A percentile compares a stretch with the other conserved stretches of the same genome.
Evolutionary conservation across 2,113 vertebrate species (phyloP).

Genomic region (Siniperca knerii): DNA sequence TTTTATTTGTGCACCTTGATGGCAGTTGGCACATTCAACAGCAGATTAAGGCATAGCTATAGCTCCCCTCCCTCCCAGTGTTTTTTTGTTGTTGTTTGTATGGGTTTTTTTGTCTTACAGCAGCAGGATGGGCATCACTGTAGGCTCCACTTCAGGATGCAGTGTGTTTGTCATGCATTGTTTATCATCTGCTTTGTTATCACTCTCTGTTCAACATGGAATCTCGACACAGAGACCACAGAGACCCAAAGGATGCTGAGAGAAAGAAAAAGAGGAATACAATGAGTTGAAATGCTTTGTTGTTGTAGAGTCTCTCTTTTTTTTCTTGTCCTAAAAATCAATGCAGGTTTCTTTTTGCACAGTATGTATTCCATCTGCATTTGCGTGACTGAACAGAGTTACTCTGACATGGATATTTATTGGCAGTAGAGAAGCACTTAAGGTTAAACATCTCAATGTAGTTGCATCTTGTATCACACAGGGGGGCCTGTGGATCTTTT

Average conservation of each 20-base stretch:
- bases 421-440: slow-evolving; percentile 7
- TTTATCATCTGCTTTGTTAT: slow-evolving; percentile 63
- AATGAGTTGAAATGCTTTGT: slow-evolving; percentile 8
- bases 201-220: slow-evolving; percentile 23
- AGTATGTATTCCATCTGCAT: not conserved
- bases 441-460: slow-evolving; percentile 55
- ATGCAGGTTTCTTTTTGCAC: not conserved
- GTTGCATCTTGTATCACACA: slow-evolving; percentile 40
- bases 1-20: slow-evolving; percentile 15
- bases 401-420: slow-evolving; percentile 2
- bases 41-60: not conserved
- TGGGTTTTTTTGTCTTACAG: not conserved
- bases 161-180: slow-evolving; percentile 51
- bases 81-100: not conserved
- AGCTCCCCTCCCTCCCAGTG: not conserved
- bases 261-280: slow-evolving; percentile 3
- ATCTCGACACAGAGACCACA: not conserved
- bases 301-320: not conserved
- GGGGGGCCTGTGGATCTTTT: slow-evolving; percentile 40
- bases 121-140: not conserved
- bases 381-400: slow-evolving; percentile 7
- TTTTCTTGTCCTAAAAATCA: slow-evolving; percentile 4
- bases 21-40: slow-evolving; percentile 7
- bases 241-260: not conserved
- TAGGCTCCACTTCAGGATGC: slow-evolving; percentile 27